Percentiles rank a stretch among this genome's conserved stretches.
phyloP scores from a whole-genome alignment of 2,888 invertebrate genomes.

The Acronicta psi region DNA sequence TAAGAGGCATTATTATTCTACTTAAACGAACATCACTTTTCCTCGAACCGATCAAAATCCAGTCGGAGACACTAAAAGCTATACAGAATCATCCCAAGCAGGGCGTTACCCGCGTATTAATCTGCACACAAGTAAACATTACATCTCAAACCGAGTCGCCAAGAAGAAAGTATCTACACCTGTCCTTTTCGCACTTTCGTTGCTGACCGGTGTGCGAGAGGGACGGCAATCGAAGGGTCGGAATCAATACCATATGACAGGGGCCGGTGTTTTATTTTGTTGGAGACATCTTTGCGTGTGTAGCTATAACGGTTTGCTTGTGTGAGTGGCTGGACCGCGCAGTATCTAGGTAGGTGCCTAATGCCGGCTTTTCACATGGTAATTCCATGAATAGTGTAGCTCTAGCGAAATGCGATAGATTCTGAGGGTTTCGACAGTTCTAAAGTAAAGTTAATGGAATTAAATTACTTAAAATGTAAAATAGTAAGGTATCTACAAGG shows the following conservation, averaged over 20 bases:
- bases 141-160: conserved; percentile 67
- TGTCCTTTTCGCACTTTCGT: conserved; percentile 62
- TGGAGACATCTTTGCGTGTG: conserved; percentile 76
- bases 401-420: conserved; percentile 23
- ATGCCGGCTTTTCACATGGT: conserved; percentile 53
- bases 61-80: conserved; percentile 48
- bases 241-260: conserved; percentile 86
- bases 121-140: conserved; percentile 77
- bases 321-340: conserved; percentile 56
- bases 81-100: conserved; percentile 57
- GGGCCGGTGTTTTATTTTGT: conserved; percentile 82
- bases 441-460: conserved; percentile 8
- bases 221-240: conserved; percentile 68
- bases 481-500: neutral
- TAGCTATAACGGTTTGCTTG: conserved; percentile 46
- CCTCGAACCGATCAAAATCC: conserved; percentile 54
- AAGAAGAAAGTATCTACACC: conserved; percentile 66
- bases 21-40: conserved; percentile 43
- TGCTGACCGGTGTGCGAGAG: conserved; percentile 66
- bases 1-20: conserved; percentile 46
- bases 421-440: conserved; percentile 19
- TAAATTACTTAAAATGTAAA: conserved; percentile 12
- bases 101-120: conserved; percentile 77
- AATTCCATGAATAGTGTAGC: conserved; percentile 44
- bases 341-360: conserved; percentile 38